Conservation (phyloP, 2,797 vertebrate species). For the Acanthis flammea region DNA sequence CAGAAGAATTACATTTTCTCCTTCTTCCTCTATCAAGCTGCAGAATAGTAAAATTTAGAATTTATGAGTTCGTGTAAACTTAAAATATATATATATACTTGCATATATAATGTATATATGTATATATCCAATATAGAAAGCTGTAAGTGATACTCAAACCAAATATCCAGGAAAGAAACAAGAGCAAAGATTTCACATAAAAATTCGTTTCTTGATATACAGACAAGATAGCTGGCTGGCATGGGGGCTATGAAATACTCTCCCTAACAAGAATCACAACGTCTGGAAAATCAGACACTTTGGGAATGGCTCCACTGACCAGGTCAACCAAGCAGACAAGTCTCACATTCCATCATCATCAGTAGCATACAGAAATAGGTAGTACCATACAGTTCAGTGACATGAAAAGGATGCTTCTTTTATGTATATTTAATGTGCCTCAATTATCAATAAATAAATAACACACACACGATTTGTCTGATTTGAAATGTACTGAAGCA, state of each 20-base stretch:
- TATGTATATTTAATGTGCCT: background rate
- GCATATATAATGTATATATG: background rate
- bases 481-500: fast-evolving
- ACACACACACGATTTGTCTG: background rate
- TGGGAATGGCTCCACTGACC: background rate
- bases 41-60: background rate
- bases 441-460: background rate
- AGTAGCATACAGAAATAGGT: background rate
- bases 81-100: background rate
- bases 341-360: background rate
- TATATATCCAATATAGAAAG: background rate
- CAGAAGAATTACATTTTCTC: background rate
- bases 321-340: background rate
- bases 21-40: background rate
- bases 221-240: background rate
- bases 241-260: background rate
- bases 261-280: background rate
- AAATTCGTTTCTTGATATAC: background rate
- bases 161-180: background rate
- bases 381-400: background rate
- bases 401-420: background rate
- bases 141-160: background rate
- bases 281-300: background rate
- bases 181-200: background rate
- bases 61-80: background rate